A percentile compares a stretch with the other conserved stretches of the same genome.
Evolutionary conservation across 2,888 invertebrate species (phyloP).

Genomic region (Macropis europaea): DNA sequence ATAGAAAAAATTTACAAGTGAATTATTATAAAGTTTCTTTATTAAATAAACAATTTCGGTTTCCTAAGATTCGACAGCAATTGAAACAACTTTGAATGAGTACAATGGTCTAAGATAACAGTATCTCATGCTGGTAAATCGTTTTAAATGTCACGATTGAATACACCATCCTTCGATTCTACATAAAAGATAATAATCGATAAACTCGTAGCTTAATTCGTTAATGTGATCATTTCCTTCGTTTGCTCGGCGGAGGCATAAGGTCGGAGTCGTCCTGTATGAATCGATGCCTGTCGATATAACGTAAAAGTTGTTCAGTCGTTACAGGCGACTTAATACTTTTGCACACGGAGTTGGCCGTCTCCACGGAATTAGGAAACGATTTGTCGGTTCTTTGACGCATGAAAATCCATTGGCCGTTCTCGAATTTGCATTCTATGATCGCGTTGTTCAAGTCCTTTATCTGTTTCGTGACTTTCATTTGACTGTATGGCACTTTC

Average conservation of each 20-base stretch:
- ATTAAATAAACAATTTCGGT: conserved; percentile 50
- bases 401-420: conserved; percentile 94
- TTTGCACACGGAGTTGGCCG: conserved; percentile 92
- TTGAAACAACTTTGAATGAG: conserved; percentile 20
- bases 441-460: conserved; percentile 94
- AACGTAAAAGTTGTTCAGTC: conserved; percentile 88
- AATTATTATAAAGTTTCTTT: conserved; percentile 56
- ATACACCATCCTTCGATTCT: conserved; percentile 9
- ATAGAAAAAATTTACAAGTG: not conserved
- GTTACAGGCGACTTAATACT: conserved; percentile 93
- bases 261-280: conserved; percentile 84
- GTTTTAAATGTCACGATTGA: conserved; percentile 21
- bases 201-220: conserved; percentile 10
- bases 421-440: conserved; percentile 94
- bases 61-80: conserved; percentile 51
- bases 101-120: conserved; percentile 31
- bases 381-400: conserved; percentile 98
- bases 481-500: conserved; percentile 85
- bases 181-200: conserved; percentile 21
- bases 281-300: conserved; percentile 85
- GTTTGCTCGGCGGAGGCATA: conserved; percentile 87
- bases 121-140: conserved; percentile 24
- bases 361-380: conserved; percentile 93
- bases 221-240: conserved; percentile 31
- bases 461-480: conserved; percentile 90